These are phyloP conservation scores for Pogona vitticeps DNA, from an alignment of 2,113 vertebrate species.

Conservation along the genomic window DNA sequence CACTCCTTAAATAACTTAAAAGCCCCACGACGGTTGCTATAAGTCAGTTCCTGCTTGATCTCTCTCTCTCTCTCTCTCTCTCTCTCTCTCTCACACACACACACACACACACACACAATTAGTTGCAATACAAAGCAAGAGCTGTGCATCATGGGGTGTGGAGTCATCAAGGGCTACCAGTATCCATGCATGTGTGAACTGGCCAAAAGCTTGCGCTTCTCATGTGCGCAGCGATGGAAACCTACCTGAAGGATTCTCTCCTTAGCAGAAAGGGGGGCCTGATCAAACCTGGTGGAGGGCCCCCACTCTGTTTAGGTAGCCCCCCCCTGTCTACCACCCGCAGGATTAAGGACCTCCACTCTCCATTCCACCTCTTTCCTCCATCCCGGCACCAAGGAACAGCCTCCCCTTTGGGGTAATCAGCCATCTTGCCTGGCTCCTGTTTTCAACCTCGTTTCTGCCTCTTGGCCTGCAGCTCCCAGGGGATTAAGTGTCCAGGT, in stretches of 20 bases:
- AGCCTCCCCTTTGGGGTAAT: constrained; percentile 57
- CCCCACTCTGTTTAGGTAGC: constrained; percentile 27
- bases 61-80: no score
- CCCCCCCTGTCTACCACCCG: constrained; percentile 66
- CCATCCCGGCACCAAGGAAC: constrained; percentile 44
- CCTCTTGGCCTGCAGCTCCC: constrained; percentile 57
- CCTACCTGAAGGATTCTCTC: not conserved
- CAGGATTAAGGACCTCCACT: constrained; percentile 49
- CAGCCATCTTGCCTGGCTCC: constrained; percentile 63
- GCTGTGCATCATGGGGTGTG: not conserved
- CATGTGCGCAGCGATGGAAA: not conserved
- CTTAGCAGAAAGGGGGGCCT: not conserved
- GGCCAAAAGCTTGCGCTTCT: not conserved
- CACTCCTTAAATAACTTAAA: no score
- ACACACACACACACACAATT: no score
- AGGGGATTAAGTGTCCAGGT: constrained; percentile 71
- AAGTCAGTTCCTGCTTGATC: no score
- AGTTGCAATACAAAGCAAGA: no score
- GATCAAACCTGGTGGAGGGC: constrained; percentile 42
- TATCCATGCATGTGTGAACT: not conserved
- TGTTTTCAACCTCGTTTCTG: constrained; percentile 69
- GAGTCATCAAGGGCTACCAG: no score
- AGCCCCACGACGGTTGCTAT: no score
- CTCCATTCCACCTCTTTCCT: not conserved
- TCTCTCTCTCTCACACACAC: no score